Percentiles rank a stretch among this genome's conserved stretches.
Evolutionary conservation across 1,140 invertebrate genomes (phyloP).

Genomic region (Spodoptera frugiperda): DNA sequence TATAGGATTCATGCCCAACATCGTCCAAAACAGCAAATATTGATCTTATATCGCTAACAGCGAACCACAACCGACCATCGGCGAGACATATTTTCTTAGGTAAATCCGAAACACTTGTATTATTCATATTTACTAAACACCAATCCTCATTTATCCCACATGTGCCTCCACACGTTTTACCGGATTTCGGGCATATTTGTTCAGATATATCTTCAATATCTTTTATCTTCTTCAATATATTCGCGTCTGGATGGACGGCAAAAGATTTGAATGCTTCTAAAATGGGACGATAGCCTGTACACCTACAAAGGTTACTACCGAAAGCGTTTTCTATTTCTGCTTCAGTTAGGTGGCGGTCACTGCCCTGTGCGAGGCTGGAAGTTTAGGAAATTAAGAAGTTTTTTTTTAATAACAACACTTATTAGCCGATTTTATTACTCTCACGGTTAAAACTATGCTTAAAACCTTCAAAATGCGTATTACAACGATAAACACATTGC

Average conservation of each 20-base stretch:
- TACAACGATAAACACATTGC: neutral
- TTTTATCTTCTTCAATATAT: conserved; percentile 79
- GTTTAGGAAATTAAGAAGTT: neutral
- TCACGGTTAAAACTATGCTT: too few relatives aligned
- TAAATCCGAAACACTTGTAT: conserved; percentile 2
- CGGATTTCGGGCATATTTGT: conserved; percentile 53
- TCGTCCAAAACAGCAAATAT: conserved; percentile 54
- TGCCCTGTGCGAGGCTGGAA: conserved; percentile 60
- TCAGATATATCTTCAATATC: conserved; percentile 86
- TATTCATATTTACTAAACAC: conserved; percentile 51
- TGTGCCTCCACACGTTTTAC: conserved; percentile 44
- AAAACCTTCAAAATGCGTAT: too few relatives aligned
- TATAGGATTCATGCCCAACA: conserved; percentile 53
- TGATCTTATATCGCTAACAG: conserved; percentile 42
- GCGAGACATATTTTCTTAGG: conserved; percentile 50
- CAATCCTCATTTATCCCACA: conserved; percentile 52
- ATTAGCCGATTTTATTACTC: too few relatives aligned
- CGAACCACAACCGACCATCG: conserved; percentile 52
- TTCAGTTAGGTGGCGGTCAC: conserved; percentile 83
- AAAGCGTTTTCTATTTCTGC: conserved; percentile 90
- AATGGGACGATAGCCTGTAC: conserved; percentile 94
- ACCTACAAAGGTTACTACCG: conserved; percentile 93
- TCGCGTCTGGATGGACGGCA: conserved; percentile 85
- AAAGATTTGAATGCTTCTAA: conserved; percentile 93
- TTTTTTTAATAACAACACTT: too few relatives aligned